Conservation (phyloP, 2,113 vertebrate genomes). For the Aviceda subcristata region DNA sequence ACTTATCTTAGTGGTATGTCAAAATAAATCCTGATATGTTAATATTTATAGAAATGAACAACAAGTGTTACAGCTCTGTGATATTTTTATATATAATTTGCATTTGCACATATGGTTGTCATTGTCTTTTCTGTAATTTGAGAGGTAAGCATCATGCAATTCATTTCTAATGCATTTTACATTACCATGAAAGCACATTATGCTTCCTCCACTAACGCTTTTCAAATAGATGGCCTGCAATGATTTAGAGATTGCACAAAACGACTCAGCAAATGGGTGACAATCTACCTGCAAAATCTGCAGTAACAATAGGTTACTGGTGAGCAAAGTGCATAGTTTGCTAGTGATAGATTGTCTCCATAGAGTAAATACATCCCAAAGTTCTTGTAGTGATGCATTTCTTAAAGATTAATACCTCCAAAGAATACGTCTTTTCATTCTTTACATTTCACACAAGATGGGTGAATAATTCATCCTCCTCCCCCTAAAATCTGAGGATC, state of each 20-base stretch:
- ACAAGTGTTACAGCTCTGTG: slow-evolving; percentile 72
- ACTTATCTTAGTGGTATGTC: slow-evolving; percentile 76
- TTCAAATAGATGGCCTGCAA: slow-evolving; percentile 24
- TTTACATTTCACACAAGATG: not conserved
- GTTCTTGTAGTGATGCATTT: not conserved
- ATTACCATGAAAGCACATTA: slow-evolving; percentile 68
- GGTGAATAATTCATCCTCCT: not conserved
- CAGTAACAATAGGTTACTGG: not conserved
- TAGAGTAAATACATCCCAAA: not conserved
- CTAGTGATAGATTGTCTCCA: not conserved
- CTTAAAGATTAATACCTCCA: not conserved
- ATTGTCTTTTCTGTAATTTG: slow-evolving; percentile 71
- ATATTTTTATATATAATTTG: slow-evolving; percentile 68
- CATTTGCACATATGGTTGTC: slow-evolving; percentile 55
- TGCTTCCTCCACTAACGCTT: slow-evolving; percentile 16
- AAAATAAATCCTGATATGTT: slow-evolving; percentile 79
- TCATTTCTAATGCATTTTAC: slow-evolving; percentile 70
- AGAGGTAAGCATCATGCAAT: slow-evolving; percentile 61
- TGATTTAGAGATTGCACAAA: slow-evolving; percentile 52
- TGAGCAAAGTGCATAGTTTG: not conserved
- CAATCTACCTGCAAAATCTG: not conserved
- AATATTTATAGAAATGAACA: slow-evolving; percentile 80
- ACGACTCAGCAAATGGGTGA: not conserved
- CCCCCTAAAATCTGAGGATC: not conserved
- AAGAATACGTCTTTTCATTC: not conserved